phyloP scores from a whole-genome alignment of 2,113 vertebrate genomes.

The Leptocoma aspasia region DNA sequence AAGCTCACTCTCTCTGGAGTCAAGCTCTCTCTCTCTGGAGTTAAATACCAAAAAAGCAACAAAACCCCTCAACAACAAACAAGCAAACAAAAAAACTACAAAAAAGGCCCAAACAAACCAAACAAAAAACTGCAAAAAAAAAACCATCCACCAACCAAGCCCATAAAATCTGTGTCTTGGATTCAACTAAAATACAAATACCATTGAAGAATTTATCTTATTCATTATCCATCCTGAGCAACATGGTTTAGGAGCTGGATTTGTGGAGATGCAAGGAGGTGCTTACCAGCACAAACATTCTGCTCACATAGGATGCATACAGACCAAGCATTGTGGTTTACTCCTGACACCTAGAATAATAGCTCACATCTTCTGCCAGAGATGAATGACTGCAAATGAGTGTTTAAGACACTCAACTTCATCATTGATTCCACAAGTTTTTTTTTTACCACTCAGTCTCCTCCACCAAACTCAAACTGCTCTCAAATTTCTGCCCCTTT shows the following conservation, averaged over 20 bases:
- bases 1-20: neutral
- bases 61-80: too few relatives aligned
- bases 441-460: neutral
- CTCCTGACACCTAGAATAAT: slow-evolving; percentile 22
- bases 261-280: neutral
- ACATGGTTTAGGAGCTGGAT: neutral
- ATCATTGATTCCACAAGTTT: neutral
- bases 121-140: neutral
- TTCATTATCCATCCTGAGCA: neutral
- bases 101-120: neutral
- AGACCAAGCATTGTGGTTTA: neutral
- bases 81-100: neutral
- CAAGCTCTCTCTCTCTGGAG: neutral
- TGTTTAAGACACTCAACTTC: slow-evolving; percentile 31
- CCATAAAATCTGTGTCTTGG: neutral
- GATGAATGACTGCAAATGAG: slow-evolving; percentile 52
- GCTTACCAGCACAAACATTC: neutral
- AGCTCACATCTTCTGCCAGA: slow-evolving; percentile 23
- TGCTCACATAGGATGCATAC: neutral
- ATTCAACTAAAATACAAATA: neutral
- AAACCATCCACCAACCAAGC: neutral
- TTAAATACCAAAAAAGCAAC: neutral
- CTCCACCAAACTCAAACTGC: neutral
- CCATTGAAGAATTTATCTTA: neutral
- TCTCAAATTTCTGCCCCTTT: neutral